These are phyloP conservation scores for Brachypalpus laphriformis DNA, from an alignment of 2,888 invertebrate genomes.

Conservation along the genomic window DNA sequence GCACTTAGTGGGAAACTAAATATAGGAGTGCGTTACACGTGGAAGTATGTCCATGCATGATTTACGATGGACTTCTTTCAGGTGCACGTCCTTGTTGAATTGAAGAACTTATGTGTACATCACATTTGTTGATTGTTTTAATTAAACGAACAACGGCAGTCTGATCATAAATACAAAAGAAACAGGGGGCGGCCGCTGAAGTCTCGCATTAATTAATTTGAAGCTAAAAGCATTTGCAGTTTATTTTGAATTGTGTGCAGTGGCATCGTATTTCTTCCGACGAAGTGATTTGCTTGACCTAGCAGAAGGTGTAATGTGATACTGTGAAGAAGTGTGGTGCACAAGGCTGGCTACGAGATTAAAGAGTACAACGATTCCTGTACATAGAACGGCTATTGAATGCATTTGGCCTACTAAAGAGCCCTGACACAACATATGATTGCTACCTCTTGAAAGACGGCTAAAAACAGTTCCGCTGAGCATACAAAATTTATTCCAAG, in stretches of 20 bases:
- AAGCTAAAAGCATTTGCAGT: conserved; percentile 50
- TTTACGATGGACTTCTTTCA: conserved; percentile 29
- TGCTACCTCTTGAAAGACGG: background rate
- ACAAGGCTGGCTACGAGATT: background rate
- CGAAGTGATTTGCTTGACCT: conserved; percentile 66
- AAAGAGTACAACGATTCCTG: background rate
- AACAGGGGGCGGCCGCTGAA: conserved; percentile 16
- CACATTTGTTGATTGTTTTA: conserved; percentile 52
- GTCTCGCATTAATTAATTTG: conserved; percentile 44
- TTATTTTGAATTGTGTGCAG: conserved; percentile 33
- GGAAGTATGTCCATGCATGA: conserved; percentile 31
- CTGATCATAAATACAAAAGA: conserved; percentile 35
- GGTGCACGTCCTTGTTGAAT: conserved; percentile 28
- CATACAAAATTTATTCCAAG: conserved; percentile 14
- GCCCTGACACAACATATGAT: conserved; percentile 21
- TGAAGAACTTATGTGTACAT: conserved; percentile 29
- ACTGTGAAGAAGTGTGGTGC: background rate
- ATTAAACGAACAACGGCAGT: conserved; percentile 39
- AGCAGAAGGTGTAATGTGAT: conserved; percentile 51
- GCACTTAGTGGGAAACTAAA: conserved; percentile 12
- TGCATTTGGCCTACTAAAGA: conserved; percentile 30
- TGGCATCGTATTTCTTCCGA: conserved; percentile 41
- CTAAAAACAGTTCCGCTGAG: background rate
- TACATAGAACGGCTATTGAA: background rate
- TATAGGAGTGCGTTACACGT: conserved; percentile 36